Percentiles rank a stretch among this genome's conserved stretches.
Conservation (phyloP, 2,113 vertebrate genomes). For the Connochaetes taurinus region DNA sequence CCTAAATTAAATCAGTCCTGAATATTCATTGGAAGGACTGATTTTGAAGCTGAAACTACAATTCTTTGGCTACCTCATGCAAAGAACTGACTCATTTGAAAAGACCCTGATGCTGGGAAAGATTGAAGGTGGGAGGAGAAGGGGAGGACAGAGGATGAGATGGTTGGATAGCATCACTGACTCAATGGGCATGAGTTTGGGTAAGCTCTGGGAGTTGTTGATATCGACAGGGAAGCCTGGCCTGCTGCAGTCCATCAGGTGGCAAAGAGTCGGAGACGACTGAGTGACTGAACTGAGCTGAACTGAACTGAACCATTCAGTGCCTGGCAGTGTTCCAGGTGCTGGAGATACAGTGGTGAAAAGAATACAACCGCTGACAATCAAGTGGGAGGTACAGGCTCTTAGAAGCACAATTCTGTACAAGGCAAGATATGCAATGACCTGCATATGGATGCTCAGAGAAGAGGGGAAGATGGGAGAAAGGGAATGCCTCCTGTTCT, state of each 20-base stretch:
- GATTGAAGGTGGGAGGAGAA: background rate
- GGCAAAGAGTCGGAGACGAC: background rate
- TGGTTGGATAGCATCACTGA: background rate
- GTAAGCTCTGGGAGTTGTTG: background rate
- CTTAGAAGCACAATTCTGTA: background rate
- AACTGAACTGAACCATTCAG: background rate
- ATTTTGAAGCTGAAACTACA: background rate
- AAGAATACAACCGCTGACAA: background rate
- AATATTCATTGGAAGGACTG: background rate
- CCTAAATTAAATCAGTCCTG: background rate
- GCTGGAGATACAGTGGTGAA: background rate
- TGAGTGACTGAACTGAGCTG: background rate
- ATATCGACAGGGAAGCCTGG: background rate
- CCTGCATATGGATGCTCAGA: background rate
- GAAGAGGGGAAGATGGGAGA: background rate
- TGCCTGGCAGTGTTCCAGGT: background rate
- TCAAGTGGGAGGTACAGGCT: background rate
- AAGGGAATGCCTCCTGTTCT: background rate
- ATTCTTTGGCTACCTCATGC: background rate
- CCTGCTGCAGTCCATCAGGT: background rate
- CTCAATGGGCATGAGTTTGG: background rate
- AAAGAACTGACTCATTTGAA: background rate
- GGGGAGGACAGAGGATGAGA: background rate
- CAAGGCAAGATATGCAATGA: rapidly evolving
- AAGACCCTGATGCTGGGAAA: background rate